Base-by-base conservation (phyloP, 2,888 invertebrate species). In the Orthonevra nobilis region DNA sequence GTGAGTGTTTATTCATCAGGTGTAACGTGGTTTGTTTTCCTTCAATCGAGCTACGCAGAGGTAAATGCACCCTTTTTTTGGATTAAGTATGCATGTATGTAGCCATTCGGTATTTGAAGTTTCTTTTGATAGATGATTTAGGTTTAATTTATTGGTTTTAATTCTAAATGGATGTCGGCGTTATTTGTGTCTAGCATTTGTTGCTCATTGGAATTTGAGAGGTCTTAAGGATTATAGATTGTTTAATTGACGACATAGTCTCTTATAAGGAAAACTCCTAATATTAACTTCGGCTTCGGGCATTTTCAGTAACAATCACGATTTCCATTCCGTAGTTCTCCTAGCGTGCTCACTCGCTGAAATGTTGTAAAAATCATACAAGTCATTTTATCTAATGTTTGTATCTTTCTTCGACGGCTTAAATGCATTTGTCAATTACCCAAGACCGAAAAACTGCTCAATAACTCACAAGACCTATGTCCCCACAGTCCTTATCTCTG, bases 401-500 rank as follows among this genome's bases (percentile, higher is more conserved):
- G n/a, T 46, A 48, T 72, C 72, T 63, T 30, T 3, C 23, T 28
- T 44, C 36, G 44, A 64, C 19, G 30, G 23, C 3, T 5, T 15
- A 10, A 23, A 40, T 15, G 9, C 20, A 14, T 26, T 17, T 10
- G 34, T 19, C 23, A 60, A 52, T 30, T 30, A 50, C 20, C 19
- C 14, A 23, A 34, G 46, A 42, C 26, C 28, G 17, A 40, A 40
- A 34, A 42, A 50, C 34, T 58, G 5, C 10, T 32, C 50, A 48
- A 54, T 72, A 69, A 69, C 34, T 56, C 20, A 68, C n/a, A 9
- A 20, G 58, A 40, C 63, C 38, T 32, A 52, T 54, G 77, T 77
- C 70, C 58, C 58, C 77, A 66, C 42, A 60, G 42, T 73, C 73
- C 73, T 79, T 79, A 79, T 79, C 79, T 48, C 66, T 50, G 32